Percentiles rank a stretch among this genome's conserved stretches.
phyloP scores from a whole-genome alignment of 1,140 invertebrate species.

The Neodiprion virginianus region DNA sequence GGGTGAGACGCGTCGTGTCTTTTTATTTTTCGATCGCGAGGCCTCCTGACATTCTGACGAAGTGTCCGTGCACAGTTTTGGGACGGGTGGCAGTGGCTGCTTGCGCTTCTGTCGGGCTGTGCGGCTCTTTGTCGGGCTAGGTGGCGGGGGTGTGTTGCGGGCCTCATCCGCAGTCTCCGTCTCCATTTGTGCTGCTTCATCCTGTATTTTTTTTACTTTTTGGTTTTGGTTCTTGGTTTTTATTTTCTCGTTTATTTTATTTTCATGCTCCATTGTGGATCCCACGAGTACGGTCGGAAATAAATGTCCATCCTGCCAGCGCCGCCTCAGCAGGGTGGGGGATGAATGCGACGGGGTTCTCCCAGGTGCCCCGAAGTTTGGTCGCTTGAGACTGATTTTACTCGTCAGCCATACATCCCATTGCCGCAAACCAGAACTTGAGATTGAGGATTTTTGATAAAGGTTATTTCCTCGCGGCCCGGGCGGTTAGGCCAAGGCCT shows the following conservation, averaged over 20 bases:
- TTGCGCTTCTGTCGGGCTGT: too few species aligned
- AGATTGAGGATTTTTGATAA: conserved; percentile 12
- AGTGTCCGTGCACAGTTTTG: neutral
- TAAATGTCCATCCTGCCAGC: too few species aligned
- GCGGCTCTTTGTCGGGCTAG: too few species aligned
- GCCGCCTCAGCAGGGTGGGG: too few species aligned
- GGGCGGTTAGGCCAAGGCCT: conserved; percentile 13
- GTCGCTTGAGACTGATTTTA: too few species aligned
- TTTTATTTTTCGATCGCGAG: neutral
- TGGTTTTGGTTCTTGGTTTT: neutral
- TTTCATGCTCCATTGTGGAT: conserved; percentile 2
- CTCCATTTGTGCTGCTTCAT: neutral
- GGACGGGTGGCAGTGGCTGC: too few species aligned
- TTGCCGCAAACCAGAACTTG: conserved; percentile 2
- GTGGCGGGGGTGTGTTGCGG: neutral
- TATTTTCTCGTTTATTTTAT: neutral
- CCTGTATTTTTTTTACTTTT: neutral
- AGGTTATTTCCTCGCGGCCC: conserved; percentile 15
- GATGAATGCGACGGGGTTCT: too few species aligned
- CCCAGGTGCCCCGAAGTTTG: too few species aligned
- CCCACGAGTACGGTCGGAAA: conserved; percentile 10
- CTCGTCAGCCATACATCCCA: neutral
- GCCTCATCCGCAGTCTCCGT: neutral
- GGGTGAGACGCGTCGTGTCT: neutral
- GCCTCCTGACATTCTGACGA: neutral